Evolutionary conservation across 2,113 vertebrate species (phyloP).

Genomic region (Ceyx margarethae): DNA sequence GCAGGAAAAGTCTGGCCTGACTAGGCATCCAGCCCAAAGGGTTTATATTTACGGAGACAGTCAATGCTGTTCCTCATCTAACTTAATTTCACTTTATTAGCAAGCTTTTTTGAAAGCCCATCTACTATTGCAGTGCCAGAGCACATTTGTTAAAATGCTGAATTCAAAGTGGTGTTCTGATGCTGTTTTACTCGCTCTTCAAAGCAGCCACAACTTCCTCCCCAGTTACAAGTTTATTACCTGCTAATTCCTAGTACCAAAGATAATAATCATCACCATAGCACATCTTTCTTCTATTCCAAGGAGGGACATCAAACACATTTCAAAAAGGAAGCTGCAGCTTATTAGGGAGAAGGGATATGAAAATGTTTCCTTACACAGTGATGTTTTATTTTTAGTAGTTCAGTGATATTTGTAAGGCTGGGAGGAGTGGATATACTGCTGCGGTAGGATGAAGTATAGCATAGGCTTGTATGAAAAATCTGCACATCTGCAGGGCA

Average conservation of each 20-base stretch:
- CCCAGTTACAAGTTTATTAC: background rate
- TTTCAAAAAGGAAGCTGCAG: background rate
- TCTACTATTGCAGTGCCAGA: background rate
- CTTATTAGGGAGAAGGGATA: background rate
- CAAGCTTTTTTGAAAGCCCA: background rate
- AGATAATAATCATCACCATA: background rate
- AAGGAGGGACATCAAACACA: background rate
- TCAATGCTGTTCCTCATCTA: background rate
- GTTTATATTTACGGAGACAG: background rate
- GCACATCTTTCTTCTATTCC: background rate
- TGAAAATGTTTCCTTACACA: background rate
- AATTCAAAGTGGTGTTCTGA: background rate
- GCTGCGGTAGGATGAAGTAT: background rate
- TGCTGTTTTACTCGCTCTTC: background rate
- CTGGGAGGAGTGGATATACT: background rate
- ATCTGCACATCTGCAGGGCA: background rate
- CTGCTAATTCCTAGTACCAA: background rate
- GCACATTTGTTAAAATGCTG: accelerated
- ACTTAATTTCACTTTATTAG: background rate
- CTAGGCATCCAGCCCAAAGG: background rate
- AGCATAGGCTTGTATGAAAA: background rate
- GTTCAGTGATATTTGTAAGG: background rate
- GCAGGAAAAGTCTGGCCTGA: background rate
- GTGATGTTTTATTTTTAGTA: background rate
- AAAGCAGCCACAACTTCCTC: background rate